phyloP scores from a whole-genome alignment of 2,797 vertebrate genomes.

The Gymnopithys bicolor region DNA sequence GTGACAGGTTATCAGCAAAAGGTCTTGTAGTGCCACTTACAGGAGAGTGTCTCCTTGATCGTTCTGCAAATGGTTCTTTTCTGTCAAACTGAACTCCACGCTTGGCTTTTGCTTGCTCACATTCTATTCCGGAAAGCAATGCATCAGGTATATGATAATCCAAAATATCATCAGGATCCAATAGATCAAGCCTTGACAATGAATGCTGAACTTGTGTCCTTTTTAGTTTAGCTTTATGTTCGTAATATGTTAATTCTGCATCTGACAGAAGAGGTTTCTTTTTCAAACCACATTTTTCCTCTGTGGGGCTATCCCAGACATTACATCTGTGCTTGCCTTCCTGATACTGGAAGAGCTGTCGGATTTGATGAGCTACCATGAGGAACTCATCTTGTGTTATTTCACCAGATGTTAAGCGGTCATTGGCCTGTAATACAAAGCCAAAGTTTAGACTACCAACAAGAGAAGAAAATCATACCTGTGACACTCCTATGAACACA shows the following conservation, averaged over 20 bases:
- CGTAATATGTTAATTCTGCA: constrained; percentile 90
- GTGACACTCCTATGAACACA: not conserved
- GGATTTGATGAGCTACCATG: constrained; percentile 93
- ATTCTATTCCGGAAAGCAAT: constrained; percentile 79
- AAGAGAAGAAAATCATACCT: not conserved
- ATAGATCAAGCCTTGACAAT: constrained; percentile 78
- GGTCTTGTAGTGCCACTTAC: constrained; percentile 76
- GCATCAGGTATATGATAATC: constrained; percentile 80
- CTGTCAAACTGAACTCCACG: constrained; percentile 78
- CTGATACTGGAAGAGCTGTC: constrained; percentile 96
- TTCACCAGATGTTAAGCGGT: constrained; percentile 88
- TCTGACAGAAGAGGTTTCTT: constrained; percentile 86
- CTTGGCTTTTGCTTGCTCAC: constrained; percentile 80
- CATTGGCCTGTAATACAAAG: constrained; percentile 83
- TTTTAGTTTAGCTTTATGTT: constrained; percentile 95
- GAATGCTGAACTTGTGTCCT: constrained; percentile 91
- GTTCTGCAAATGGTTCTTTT: constrained; percentile 79
- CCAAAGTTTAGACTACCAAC: not conserved
- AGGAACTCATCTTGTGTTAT: constrained; percentile 95
- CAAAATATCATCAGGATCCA: constrained; percentile 80
- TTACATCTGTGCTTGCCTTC: constrained; percentile 91
- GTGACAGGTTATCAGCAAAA: constrained; percentile 77
- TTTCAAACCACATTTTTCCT: constrained; percentile 82
- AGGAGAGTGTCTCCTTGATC: constrained; percentile 80
- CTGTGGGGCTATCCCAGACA: constrained; percentile 84